Percentiles rank a stretch among this genome's conserved stretches.
Conservation (phyloP, 35 echinoderm and acorn worm genomes). For the Lytechinus variegatus region DNA sequence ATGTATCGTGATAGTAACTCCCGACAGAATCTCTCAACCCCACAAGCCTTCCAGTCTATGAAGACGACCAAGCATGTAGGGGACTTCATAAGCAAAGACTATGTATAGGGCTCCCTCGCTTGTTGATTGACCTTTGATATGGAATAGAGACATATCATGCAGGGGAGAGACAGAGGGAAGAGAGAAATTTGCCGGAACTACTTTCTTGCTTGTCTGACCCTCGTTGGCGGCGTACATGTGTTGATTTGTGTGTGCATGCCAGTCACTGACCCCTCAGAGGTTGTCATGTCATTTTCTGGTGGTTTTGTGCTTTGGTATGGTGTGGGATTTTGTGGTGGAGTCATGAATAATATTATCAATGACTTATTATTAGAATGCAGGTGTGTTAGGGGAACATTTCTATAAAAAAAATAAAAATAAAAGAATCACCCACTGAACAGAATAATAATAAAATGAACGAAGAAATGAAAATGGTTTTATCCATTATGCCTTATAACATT, state of each 20-base stretch:
- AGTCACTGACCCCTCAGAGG: slow-evolving; percentile 48
- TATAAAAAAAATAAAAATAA: neutral
- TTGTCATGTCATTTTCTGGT: slow-evolving; percentile 19
- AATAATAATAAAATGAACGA: neutral
- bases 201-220: slow-evolving; percentile 34
- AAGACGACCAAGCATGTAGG: neutral
- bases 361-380: slow-evolving; percentile 27
- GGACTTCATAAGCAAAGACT: neutral
- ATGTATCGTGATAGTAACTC: neutral
- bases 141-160: slow-evolving; percentile 16
- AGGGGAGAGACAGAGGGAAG: slow-evolving; percentile 11
- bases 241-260: neutral
- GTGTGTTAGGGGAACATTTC: neutral
- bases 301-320: slow-evolving; percentile 25
- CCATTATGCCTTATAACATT: neutral
- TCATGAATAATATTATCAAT: slow-evolving; percentile 31
- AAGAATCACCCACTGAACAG: neutral
- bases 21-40: neutral
- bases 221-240: neutral
- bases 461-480: neutral
- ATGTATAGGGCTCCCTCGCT: slow-evolving; percentile 50
- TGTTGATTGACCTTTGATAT: slow-evolving; percentile 51
- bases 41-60: neutral
- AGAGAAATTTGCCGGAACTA: slow-evolving; percentile 40
- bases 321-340: slow-evolving; percentile 26